These are phyloP conservation scores for Aradophagus sp. DNA, from an alignment of 1,140 invertebrate species.

Conservation along the genomic window DNA sequence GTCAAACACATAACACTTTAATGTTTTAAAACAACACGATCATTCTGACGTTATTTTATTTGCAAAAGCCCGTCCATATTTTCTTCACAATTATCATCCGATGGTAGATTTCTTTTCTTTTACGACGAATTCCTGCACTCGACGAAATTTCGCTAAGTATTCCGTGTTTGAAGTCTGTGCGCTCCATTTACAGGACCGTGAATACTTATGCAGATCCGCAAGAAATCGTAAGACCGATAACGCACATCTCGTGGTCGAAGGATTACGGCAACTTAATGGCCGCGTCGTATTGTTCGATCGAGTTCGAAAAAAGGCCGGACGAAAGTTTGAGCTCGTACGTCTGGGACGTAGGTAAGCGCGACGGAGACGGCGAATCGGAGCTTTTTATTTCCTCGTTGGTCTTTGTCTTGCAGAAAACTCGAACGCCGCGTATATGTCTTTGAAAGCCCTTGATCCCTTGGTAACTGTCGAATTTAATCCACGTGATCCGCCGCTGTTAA, in stretches of 20 bases:
- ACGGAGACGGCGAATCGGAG: constrained; percentile 7
- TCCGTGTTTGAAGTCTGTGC: too few relatives aligned
- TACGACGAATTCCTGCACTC: too few relatives aligned
- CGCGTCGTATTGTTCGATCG: constrained; percentile 87
- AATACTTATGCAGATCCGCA: constrained; percentile 77
- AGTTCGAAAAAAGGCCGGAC: constrained; percentile 78
- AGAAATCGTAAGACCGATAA: constrained; percentile 82
- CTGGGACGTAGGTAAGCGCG: constrained; percentile 87
- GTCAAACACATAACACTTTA: too few relatives aligned
- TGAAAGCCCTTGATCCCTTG: constrained; percentile 83
- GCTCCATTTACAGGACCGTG: constrained; percentile 54
- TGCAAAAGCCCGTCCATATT: too few relatives aligned
- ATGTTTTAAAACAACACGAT: too few relatives aligned
- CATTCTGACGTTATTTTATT: too few relatives aligned
- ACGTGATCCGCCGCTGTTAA: constrained; percentile 87
- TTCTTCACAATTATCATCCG: too few relatives aligned
- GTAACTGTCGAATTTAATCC: constrained; percentile 93
- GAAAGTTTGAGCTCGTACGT: constrained; percentile 84
- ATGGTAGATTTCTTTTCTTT: too few relatives aligned
- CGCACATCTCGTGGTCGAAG: constrained; percentile 90
- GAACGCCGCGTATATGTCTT: constrained; percentile 84
- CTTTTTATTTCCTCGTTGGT: constrained; percentile 1
- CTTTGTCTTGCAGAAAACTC: constrained; percentile 84
- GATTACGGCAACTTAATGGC: constrained; percentile 87
- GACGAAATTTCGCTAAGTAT: too few relatives aligned